These are phyloP conservation scores for Aulostomus chinensis DNA, from an alignment of 2,797 vertebrate species.

Conservation along the genomic window DNA sequence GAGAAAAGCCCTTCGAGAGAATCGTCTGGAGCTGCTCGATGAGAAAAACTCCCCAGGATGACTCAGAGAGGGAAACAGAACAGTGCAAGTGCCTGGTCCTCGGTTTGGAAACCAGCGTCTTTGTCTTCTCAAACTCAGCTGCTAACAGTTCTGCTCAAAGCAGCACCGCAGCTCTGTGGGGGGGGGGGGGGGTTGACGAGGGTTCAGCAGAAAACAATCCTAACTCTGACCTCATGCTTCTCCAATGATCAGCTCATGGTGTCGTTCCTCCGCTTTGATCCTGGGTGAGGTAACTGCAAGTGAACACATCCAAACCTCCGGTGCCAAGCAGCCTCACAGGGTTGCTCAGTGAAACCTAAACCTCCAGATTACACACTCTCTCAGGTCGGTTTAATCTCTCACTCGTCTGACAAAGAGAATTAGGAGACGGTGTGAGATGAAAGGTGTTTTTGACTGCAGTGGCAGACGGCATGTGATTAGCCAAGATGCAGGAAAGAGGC, in stretches of 20 bases:
- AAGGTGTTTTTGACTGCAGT: constrained; percentile 19
- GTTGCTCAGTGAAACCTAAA: constrained; percentile 6
- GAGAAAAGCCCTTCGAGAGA: too few species aligned
- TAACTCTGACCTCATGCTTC: constrained; percentile 16
- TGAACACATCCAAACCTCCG: neutral
- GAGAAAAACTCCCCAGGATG: too few species aligned
- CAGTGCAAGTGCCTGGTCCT: too few species aligned
- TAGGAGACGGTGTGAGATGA: constrained; percentile 18
- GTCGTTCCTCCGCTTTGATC: constrained; percentile 33
- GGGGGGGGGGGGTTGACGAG: too few species aligned
- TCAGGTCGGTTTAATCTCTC: constrained; percentile 10
- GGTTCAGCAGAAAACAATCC: too few species aligned
- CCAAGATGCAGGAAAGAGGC: neutral
- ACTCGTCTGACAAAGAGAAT: constrained; percentile 14
- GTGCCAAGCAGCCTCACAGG: constrained; percentile 6
- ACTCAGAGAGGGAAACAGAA: too few species aligned
- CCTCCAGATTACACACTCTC: constrained; percentile 2
- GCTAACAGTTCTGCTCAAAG: too few species aligned
- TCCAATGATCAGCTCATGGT: constrained; percentile 6
- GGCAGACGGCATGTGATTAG: constrained; percentile 23
- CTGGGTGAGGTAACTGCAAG: constrained; percentile 25
- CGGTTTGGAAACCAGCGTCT: too few species aligned
- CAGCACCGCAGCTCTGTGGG: too few species aligned
- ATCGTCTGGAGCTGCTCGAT: too few species aligned
- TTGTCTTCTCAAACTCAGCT: too few species aligned